Evolutionary conservation across 1,140 invertebrate genomes (phyloP), one percentile per base, ranked within the genome.

Genomic region (Panagrolaimus sp.): DNA sequence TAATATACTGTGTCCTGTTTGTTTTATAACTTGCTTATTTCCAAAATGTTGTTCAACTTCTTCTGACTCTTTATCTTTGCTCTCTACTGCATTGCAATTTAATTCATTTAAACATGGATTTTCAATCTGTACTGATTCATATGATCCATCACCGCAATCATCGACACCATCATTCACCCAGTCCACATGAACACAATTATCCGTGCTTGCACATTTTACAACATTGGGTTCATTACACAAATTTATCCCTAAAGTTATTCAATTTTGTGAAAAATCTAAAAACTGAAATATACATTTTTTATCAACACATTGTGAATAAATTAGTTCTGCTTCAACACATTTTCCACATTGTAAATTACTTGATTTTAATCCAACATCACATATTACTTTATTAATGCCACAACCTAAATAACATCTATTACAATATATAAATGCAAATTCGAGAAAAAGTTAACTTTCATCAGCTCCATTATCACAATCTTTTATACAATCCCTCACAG

Each of bases 121-220:
- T 48, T 63, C 70, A 23, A 4, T 5, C 23, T 43, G 20, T 65
- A 23, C 9, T 65, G 4, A 65, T 65, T 13, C 5, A n/a, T 14
- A 5, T 47, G 73, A 63, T 16, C n/a, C 65, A 57, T 76, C 75
- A 20, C 65, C 70, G 64, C 75, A 77, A 63, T 77, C 72, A 57
- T 75, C 63, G 45, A 71, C 68, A 2, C 72, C 70, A 48, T 77
- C 75, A 57, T 77, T 78, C 27, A 75, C 42, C 72, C 75, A 77
- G 16, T 42, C 38, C 9, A 44, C 27, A 23, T 51, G 67, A 20
- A 73, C 68, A 65, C 72, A 73, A 63, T 73, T 73, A 16, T 48
- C 27, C 48, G 47, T 73, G 9, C 14, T 70, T 51, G 38, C 61
- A 61, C 72, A 74, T 46, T 71, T 68, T 23, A 63, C 27, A 2